Evolutionary conservation across 2,888 invertebrate species (phyloP).

Genomic region (Metopia argyrocephala): DNA sequence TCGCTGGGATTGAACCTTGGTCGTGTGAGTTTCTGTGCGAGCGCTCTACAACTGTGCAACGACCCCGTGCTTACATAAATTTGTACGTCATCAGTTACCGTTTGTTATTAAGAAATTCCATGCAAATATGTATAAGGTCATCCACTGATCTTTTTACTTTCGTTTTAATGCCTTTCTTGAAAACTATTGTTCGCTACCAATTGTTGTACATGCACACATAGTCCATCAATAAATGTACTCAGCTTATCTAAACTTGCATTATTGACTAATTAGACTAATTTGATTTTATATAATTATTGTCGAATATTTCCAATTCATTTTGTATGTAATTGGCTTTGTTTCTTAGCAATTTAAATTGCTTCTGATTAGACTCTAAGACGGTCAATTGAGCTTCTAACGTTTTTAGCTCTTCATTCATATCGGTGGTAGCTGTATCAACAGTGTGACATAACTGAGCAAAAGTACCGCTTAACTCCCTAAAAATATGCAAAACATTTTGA

Average conservation of each 20-base stretch:
- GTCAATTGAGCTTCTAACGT: conserved; percentile 86
- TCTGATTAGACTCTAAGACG: conserved; percentile 88
- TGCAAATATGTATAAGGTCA: conserved; percentile 16
- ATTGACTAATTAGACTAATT: conserved; percentile 68
- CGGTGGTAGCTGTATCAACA: conserved; percentile 92
- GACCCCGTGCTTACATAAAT: too few species aligned
- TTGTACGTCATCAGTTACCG: too few species aligned
- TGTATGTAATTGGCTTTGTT: conserved; percentile 96
- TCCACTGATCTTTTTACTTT: neutral
- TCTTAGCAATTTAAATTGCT: conserved; percentile 88
- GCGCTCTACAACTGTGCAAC: too few species aligned
- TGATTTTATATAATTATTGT: conserved; percentile 88
- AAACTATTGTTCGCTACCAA: neutral
- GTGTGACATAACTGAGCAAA: conserved; percentile 95
- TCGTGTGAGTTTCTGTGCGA: too few species aligned
- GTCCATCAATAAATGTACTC: conserved; percentile 8
- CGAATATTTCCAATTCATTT: conserved; percentile 94
- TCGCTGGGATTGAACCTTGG: too few species aligned
- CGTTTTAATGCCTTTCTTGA: conserved; percentile 31
- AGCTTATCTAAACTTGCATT: conserved; percentile 19
- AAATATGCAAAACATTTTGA: conserved; percentile 6
- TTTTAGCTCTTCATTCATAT: conserved; percentile 90
- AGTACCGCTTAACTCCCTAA: conserved; percentile 93
- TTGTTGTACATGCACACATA: conserved; percentile 14
- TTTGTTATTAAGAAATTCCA: conserved; percentile 44